Evolutionary conservation across 2,797 vertebrate species (phyloP).

Genomic region (Ataeniobius toweri): DNA sequence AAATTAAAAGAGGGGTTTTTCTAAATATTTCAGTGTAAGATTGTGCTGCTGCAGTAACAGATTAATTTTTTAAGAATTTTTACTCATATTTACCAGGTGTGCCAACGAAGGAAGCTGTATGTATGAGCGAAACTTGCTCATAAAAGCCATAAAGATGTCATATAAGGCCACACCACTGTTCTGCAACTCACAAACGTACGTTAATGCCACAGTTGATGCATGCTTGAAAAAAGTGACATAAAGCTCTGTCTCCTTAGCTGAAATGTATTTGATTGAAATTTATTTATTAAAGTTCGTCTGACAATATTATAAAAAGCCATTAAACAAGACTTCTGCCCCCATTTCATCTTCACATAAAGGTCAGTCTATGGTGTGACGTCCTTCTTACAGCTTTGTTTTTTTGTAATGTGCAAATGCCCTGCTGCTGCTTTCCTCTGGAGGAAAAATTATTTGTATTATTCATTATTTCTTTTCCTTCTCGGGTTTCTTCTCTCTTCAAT

Average conservation of each 20-base stretch:
- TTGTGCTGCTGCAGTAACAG: neutral
- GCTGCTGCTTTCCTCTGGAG: neutral
- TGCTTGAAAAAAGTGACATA: neutral
- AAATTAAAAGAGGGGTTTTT: neutral
- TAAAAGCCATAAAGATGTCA: neutral
- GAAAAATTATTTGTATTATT: slow-evolving; percentile 1
- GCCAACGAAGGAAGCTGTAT: neutral
- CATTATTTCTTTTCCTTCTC: neutral
- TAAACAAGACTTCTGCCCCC: neutral
- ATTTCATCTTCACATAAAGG: neutral
- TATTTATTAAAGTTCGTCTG: neutral
- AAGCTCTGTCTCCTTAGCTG: neutral
- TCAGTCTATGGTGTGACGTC: neutral
- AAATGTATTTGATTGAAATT: neutral
- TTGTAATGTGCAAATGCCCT: neutral
- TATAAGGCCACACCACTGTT: neutral
- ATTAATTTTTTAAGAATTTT: neutral
- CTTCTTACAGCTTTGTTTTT: slow-evolving; percentile 9
- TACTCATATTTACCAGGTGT: neutral
- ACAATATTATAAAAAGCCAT: neutral
- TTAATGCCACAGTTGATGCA: neutral
- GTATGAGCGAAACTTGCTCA: neutral
- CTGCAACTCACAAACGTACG: neutral
- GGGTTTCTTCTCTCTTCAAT: neutral
- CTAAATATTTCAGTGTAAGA: neutral